Base-by-base conservation (phyloP, 2,113 vertebrate genomes). In the Genyomyrus donnyi region DNA sequence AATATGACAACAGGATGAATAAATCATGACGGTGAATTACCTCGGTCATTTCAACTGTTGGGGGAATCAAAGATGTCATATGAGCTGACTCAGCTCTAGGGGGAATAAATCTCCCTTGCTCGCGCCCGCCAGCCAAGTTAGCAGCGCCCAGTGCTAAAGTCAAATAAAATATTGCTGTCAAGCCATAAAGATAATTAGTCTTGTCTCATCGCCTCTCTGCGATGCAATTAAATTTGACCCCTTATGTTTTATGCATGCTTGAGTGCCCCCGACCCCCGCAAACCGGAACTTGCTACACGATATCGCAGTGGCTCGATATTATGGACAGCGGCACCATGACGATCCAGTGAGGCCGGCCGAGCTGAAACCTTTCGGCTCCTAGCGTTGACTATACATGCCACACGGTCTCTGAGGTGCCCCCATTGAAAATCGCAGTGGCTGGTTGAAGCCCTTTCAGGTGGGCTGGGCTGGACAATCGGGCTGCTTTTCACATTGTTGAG, bases 121-220 rank as follows among this genome's bases (percentile, higher is more conserved):
- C 62, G 88, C 91, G 90, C 74, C 93, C 46, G 9, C 92, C 92
- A 93, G 92, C 91, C 92, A 93, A 91, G 94, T 93, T 90, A 92
- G 93, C 90, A 93, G 93, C 92, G 93, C 91, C 66, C 50, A 50
- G 92, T 91, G 91, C 92, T 84, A 87, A 93, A 95, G 93, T 93
- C 95, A 94, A 95, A 96, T 95, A 94, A 95, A 96, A 95, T 95
- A 95, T 94, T 93, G 94, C 93, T 93, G 92, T 94, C 93, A 93
- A 92, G 94, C 94, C 92, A 95, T 95, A 94, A 95, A 94, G 96
- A 96, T 94, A 96, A 96, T 97, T 96, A 95, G 94, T 94, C 93
- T 91, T 92, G 93, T 93, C 93, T 95, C 94, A 94, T 95, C 93
- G 92, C 90, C 90, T 94, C 93, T 93, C 92, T 93, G 90, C 90